phyloP scores from a whole-genome alignment of 2,888 invertebrate genomes.

The Pyralis farinalis region DNA sequence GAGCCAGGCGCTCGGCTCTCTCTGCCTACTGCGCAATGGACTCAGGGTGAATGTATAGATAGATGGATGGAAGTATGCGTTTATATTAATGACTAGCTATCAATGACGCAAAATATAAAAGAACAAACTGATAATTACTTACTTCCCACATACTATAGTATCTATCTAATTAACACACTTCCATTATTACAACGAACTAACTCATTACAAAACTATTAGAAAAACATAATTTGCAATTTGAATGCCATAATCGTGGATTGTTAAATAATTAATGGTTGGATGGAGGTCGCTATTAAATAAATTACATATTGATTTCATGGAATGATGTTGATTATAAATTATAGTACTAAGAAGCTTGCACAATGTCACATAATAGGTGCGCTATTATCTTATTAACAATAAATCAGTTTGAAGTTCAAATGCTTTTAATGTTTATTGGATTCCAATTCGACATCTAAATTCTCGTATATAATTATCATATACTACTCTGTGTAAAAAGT shows the following conservation, averaged over 20 bases:
- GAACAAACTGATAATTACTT: slow-evolving; percentile 28
- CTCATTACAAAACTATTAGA: slow-evolving; percentile 48
- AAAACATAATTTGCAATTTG: slow-evolving; percentile 54
- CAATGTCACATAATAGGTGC: background rate
- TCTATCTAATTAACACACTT: slow-evolving; percentile 46
- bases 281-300: slow-evolving; percentile 51
- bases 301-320: slow-evolving; percentile 52
- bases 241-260: slow-evolving; percentile 59
- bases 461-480: no score
- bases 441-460: no score
- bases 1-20: no score
- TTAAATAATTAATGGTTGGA: slow-evolving; percentile 49
- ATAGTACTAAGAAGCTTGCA: slow-evolving; percentile 13
- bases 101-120: slow-evolving; percentile 2
- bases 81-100: slow-evolving; percentile 3
- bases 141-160: slow-evolving; percentile 29
- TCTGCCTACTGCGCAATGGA: no score
- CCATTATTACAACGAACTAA: slow-evolving; percentile 34
- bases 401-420: background rate
- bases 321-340: slow-evolving; percentile 43
- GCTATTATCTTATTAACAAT: background rate
- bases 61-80: no score
- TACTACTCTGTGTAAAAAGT: no score
- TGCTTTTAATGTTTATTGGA: background rate
- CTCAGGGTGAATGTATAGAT: no score